Conservation (phyloP, 1,140 invertebrate species). For the Lordiphosa collinella region DNA sequence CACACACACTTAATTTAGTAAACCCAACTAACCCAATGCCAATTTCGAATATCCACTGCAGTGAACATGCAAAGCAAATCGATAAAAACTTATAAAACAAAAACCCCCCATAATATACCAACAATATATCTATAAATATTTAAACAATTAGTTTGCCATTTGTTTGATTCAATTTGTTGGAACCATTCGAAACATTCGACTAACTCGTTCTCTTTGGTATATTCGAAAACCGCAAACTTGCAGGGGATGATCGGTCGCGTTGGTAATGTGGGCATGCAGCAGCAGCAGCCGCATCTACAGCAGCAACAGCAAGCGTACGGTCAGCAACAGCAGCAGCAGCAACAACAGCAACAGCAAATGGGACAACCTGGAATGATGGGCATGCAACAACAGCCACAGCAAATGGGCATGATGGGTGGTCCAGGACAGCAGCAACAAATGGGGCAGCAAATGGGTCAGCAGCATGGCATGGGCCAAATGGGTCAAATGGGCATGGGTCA, state of each 20-base stretch:
- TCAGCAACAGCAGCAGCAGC: constrained; percentile 69
- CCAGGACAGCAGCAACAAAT: constrained; percentile 68
- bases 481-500: constrained; percentile 63
- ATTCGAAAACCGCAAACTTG: constrained; percentile 57
- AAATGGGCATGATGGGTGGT: constrained; percentile 53
- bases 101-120: constrained; percentile 34
- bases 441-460: constrained; percentile 71
- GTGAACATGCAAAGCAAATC: constrained; percentile 14
- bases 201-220: constrained; percentile 55
- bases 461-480: constrained; percentile 51
- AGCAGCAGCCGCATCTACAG: constrained; percentile 77
- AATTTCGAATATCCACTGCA: constrained; percentile 17
- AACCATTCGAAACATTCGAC: constrained; percentile 37
- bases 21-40: constrained; percentile 29
- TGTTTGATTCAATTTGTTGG: constrained; percentile 30
- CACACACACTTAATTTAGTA: constrained; percentile 18
- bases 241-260: constrained; percentile 83
- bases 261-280: constrained; percentile 83
- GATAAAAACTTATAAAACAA: constrained; percentile 27
- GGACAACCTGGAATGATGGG: constrained; percentile 62
- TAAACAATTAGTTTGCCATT: constrained; percentile 66
- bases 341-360: constrained; percentile 69
- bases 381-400: constrained; percentile 50
- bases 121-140: constrained; percentile 39
- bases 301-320: constrained; percentile 74